phyloP scores from a whole-genome alignment of 2,113 vertebrate species.

The Scomber colias region DNA sequence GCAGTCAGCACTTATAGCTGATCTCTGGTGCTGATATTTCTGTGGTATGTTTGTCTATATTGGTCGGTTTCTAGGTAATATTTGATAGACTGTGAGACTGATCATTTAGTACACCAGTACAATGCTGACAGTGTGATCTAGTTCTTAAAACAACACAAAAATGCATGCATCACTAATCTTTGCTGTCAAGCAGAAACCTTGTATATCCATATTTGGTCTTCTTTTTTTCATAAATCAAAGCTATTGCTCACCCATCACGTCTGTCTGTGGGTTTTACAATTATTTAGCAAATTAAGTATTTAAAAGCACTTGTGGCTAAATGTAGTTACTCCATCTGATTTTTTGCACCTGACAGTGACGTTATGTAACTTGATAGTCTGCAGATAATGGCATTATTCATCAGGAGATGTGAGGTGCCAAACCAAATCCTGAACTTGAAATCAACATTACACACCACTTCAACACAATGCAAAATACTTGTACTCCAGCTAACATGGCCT shows the following conservation, averaged over 20 bases:
- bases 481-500: not conserved
- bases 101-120: constrained; percentile 35
- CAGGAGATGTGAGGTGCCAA: not conserved
- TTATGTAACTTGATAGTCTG: constrained; percentile 25
- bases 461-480: constrained; percentile 34
- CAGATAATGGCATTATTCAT: constrained; percentile 11
- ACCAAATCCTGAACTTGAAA: constrained; percentile 16
- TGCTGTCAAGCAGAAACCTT: too few relatives aligned
- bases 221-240: too few relatives aligned
- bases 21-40: constrained; percentile 16
- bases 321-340: too few relatives aligned
- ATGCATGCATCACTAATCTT: not conserved
- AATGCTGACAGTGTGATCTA: constrained; percentile 45
- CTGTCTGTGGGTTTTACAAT: too few relatives aligned
- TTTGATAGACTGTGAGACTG: constrained; percentile 32
- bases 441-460: constrained; percentile 23
- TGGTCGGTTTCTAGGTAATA: constrained; percentile 42
- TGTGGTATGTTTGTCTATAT: constrained; percentile 35
- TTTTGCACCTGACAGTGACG: too few relatives aligned
- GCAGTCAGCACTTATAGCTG: constrained; percentile 34
- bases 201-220: too few relatives aligned
- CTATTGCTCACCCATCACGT: too few relatives aligned
- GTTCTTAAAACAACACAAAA: constrained; percentile 28
- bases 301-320: too few relatives aligned
- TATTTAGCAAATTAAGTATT: too few relatives aligned